Evolutionary conservation across 2,797 vertebrate species (phyloP).

Genomic region (Myoxocephalus aenaeus): DNA sequence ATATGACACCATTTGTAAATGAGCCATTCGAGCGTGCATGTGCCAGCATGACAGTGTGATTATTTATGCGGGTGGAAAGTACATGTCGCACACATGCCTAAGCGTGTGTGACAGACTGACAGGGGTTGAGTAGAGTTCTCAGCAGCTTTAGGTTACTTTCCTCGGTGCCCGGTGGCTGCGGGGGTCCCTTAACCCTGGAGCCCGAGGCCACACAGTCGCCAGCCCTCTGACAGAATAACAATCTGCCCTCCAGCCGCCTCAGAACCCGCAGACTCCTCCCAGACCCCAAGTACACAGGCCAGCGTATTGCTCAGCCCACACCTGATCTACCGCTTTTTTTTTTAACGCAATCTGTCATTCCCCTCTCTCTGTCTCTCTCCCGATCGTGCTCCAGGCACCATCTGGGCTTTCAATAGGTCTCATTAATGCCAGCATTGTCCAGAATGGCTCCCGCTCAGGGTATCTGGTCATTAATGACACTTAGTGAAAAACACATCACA

Average conservation of each 20-base stretch:
- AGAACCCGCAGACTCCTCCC: slow-evolving; percentile 49
- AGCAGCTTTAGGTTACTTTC: slow-evolving; percentile 83
- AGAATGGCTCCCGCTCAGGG: slow-evolving; percentile 67
- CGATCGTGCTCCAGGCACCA: slow-evolving; percentile 74
- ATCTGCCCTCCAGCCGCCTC: slow-evolving; percentile 59
- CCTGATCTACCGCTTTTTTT: slow-evolving; percentile 68
- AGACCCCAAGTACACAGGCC: slow-evolving; percentile 44
- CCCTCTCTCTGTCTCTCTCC: slow-evolving; percentile 47
- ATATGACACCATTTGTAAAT: slow-evolving; percentile 13
- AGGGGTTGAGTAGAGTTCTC: slow-evolving; percentile 73
- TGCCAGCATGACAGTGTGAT: slow-evolving; percentile 6
- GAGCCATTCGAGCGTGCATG: neutral
- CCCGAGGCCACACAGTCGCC: slow-evolving; percentile 73
- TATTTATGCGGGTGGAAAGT: slow-evolving; percentile 57
- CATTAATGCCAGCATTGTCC: slow-evolving; percentile 78
- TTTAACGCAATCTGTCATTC: slow-evolving; percentile 67
- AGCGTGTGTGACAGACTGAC: slow-evolving; percentile 71
- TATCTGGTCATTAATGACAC: slow-evolving; percentile 80
- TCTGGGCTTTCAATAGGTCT: slow-evolving; percentile 80
- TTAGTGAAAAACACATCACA: slow-evolving; percentile 79
- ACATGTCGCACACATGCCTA: slow-evolving; percentile 47
- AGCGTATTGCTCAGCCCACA: slow-evolving; percentile 62
- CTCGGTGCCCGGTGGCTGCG: slow-evolving; percentile 55
- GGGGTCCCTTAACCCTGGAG: slow-evolving; percentile 62
- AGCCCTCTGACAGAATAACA: slow-evolving; percentile 75